These are phyloP conservation scores for Enteromius unitaeniatus DNA, from an alignment of 2,797 vertebrate genomes.

Conservation along the genomic window DNA sequence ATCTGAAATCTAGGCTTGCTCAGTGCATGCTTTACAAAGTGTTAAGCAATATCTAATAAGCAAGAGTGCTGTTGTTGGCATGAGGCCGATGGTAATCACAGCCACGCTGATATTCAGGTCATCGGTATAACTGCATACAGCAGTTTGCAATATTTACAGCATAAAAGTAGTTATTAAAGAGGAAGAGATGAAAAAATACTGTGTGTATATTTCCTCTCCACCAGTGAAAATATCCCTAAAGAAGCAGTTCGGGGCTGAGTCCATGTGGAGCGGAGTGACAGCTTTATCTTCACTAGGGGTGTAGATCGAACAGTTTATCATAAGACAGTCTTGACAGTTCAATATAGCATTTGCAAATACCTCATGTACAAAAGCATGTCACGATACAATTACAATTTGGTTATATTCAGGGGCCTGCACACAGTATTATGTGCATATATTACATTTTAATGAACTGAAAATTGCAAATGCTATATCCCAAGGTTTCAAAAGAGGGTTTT, in stretches of 20 bases:
- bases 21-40: neutral
- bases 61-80: neutral
- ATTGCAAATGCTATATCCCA: neutral
- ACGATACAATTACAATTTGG: neutral
- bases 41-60: neutral
- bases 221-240: neutral
- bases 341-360: neutral
- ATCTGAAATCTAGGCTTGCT: neutral
- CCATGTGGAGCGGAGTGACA: neutral
- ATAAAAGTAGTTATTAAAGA: too few species aligned
- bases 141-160: neutral
- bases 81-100: neutral
- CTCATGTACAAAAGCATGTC: neutral
- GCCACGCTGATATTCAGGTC: neutral
- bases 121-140: neutral
- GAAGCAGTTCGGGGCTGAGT: neutral
- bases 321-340: neutral
- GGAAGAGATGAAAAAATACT: neutral
- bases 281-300: neutral
- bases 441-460: neutral
- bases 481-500: neutral
- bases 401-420: neutral
- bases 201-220: neutral
- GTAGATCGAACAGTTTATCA: neutral
- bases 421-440: neutral